phyloP scores from a whole-genome alignment of 2,113 vertebrate species.

The Sphyrna mokarran region DNA sequence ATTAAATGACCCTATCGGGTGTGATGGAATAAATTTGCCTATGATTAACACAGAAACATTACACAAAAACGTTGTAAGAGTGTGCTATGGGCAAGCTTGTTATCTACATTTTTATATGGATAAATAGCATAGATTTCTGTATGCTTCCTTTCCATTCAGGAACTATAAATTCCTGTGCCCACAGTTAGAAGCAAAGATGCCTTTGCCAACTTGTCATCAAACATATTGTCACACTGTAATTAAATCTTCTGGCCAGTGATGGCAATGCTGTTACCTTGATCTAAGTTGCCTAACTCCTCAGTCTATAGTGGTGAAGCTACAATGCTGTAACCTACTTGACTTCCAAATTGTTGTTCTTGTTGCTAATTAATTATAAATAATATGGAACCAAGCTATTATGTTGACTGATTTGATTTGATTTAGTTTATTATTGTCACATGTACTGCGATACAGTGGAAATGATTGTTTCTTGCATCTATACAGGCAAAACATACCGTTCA shows the following conservation, averaged over 20 bases:
- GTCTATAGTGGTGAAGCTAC: not conserved
- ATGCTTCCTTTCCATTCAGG: not conserved
- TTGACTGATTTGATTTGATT: too few species aligned
- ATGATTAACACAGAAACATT: constrained; percentile 5
- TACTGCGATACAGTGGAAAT: too few species aligned
- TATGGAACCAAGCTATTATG: not conserved
- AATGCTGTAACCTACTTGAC: not conserved
- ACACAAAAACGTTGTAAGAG: not conserved
- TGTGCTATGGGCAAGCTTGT: not conserved
- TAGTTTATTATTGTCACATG: too few species aligned
- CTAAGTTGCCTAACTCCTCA: not conserved
- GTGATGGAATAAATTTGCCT: constrained; percentile 1
- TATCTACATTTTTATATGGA: not conserved
- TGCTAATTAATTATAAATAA: not conserved
- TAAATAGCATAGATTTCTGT: not conserved
- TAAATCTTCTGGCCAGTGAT: not conserved
- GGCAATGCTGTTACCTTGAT: not conserved
- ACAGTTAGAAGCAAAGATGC: not conserved
- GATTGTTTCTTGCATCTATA: too few species aligned
- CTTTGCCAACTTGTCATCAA: not conserved
- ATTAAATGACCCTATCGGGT: not conserved
- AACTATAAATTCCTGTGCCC: not conserved
- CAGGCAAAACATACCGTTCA: too few species aligned
- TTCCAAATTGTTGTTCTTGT: not conserved
- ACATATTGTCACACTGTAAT: not conserved